Evolutionary conservation across 2,113 vertebrate genomes (phyloP), one percentile per base, ranked within the genome.

Genomic region (Chloropsis cyanopogon): DNA sequence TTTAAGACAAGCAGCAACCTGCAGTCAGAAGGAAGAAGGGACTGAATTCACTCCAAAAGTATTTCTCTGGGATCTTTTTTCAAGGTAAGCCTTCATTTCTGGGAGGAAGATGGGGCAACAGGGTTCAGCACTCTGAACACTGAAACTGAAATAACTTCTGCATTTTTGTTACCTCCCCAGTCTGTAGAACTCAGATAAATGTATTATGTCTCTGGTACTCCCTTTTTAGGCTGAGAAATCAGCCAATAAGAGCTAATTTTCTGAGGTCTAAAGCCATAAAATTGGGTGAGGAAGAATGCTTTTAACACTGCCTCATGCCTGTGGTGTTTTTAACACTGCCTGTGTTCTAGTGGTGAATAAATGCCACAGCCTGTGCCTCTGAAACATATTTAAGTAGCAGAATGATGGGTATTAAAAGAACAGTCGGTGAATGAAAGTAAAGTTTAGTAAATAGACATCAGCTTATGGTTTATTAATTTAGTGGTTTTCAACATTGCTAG

Each of bases 1-100:
- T 64, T 60, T 64, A 26, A 95, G 96, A 95, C 97, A 97, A 98
- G 98, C 96, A 64, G 65, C 86, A 71, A 93, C 98, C 96, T 98
- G 98, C 96, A 88, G 89, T 49, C 82, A 87, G 90, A 68, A 93
- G 96, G 96, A 87, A 49, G n/a, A 24, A 95, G 91, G 53, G 88
- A 39, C 84, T 68, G 89, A 87, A 80, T 69, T 76, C 31, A 80
- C 46, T 92, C 85, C 78, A 77, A 37, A 77, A 76, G 57, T 82
- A 53, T 89, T 92, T 92, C 71, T 79, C 50, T 0, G 8, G 33
- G 78, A 63, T 56, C 54, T 65, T 57, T 82, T 81, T 79, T 64
- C 72, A 54, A 97, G 97, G 98, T 98, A 98, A 97, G 96, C 46
- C 60, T 65, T 59, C 54, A 37, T 4, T 39, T 70, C 20, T 26